Percentiles rank a stretch among this genome's conserved stretches.
Conservation (phyloP, 2,888 invertebrate species). For the Ormyrus rosae region DNA sequence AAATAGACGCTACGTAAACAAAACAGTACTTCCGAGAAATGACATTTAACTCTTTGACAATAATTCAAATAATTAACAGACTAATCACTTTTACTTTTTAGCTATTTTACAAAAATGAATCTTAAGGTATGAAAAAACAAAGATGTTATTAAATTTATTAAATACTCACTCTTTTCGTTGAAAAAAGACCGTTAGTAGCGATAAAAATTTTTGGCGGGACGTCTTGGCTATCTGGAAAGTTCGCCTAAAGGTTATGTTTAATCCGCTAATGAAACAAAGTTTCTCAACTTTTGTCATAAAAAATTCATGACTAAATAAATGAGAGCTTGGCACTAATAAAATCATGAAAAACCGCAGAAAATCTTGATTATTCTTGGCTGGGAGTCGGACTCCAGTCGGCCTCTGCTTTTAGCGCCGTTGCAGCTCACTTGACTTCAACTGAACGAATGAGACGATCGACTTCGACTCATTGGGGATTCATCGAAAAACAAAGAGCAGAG, state of each 20-base stretch:
- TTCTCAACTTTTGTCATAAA: constrained; percentile 21
- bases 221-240: neutral
- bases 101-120: no score
- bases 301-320: constrained; percentile 1
- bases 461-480: neutral
- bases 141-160: neutral
- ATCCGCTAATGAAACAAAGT: neutral
- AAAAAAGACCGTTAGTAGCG: neutral
- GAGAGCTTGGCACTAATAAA: neutral
- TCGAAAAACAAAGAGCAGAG: constrained; percentile 27
- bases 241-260: constrained; percentile 35
- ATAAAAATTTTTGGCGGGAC: constrained; percentile 47
- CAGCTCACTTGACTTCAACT: neutral
- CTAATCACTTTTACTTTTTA: no score
- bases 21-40: no score
- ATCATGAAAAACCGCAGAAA: neutral
- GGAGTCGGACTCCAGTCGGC: neutral
- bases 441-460: neutral
- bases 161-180: constrained; percentile 35
- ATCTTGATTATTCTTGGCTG: neutral
- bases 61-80: no score
- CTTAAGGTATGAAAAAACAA: no score
- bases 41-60: no score
- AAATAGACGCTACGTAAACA: no score
- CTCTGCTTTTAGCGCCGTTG: neutral